Percentiles rank a stretch among this genome's conserved stretches.
These are phyloP conservation scores for Etheostoma perlongum DNA, from an alignment of 2,797 vertebrate species.

Conservation along the genomic window DNA sequence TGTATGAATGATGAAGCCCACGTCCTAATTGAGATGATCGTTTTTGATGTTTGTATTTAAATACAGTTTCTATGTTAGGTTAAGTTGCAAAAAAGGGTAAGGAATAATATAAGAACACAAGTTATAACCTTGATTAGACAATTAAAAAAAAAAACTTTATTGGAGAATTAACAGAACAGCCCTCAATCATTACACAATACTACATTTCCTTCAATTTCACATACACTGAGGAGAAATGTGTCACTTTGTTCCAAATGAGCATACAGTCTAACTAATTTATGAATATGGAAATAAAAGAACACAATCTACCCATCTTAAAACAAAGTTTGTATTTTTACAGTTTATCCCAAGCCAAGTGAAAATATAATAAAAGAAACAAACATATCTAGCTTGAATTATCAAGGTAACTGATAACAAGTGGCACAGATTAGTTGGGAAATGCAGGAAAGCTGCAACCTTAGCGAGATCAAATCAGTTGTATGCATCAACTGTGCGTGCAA, in stretches of 20 bases:
- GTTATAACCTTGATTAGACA: background rate
- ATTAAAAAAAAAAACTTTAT: slow-evolving; percentile 57
- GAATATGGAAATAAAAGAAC: slow-evolving; percentile 34
- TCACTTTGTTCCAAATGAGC: slow-evolving; percentile 30
- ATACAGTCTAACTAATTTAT: slow-evolving; percentile 5
- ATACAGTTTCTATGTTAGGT: no score
- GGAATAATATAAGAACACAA: no score
- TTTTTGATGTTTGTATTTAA: no score
- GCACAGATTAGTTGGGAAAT: slow-evolving; percentile 40
- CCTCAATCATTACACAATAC: slow-evolving; percentile 37
- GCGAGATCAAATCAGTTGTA: slow-evolving; percentile 14
- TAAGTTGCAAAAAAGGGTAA: no score
- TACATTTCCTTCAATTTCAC: slow-evolving; percentile 46
- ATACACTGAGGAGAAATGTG: slow-evolving; percentile 29
- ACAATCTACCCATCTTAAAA: slow-evolving; percentile 29
- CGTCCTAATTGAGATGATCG: no score
- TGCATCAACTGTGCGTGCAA: slow-evolving; percentile 21
- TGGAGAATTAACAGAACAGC: slow-evolving; percentile 55
- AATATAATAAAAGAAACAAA: background rate
- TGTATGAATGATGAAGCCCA: no score
- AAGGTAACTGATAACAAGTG: slow-evolving; percentile 35
- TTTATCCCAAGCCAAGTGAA: slow-evolving; percentile 5
- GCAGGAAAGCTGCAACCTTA: slow-evolving; percentile 24
- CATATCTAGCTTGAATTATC: background rate
- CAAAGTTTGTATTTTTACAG: background rate